Percentiles rank a stretch among this genome's conserved stretches.
Conservation (phyloP, 2,888 invertebrate genomes). For the Prosopocoilus inquinatus region DNA sequence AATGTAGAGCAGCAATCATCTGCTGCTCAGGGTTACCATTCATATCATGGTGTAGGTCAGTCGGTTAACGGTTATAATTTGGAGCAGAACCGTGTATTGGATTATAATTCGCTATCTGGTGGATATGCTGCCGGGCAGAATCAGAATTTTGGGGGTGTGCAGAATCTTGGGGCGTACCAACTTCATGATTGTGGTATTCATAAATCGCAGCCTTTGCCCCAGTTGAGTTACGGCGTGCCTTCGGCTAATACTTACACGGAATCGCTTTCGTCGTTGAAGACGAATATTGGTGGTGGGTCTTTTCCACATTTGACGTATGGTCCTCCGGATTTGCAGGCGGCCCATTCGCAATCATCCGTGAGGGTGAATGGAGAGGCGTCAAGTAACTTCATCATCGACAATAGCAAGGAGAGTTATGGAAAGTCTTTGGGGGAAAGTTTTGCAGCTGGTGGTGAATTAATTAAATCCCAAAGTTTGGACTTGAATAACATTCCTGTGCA, state of each 20-base stretch:
- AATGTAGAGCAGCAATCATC: background rate
- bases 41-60: background rate
- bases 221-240: constrained; percentile 48
- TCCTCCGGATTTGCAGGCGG: constrained; percentile 45
- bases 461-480: constrained; percentile 47
- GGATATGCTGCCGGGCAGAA: constrained; percentile 13
- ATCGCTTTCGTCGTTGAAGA: constrained; percentile 55
- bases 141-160: constrained; percentile 16
- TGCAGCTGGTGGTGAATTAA: constrained; percentile 43
- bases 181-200: constrained; percentile 44
- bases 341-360: constrained; percentile 39
- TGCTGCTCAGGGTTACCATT: too few relatives aligned
- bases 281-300: constrained; percentile 51
- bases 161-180: constrained; percentile 17
- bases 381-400: constrained; percentile 26
- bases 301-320: constrained; percentile 41
- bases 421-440: constrained; percentile 44
- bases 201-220: constrained; percentile 40
- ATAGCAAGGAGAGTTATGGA: constrained; percentile 33
- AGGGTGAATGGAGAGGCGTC: constrained; percentile 30
- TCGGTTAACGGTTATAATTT: background rate
- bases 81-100: constrained; percentile 3
- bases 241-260: constrained; percentile 56
- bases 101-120: constrained; percentile 4
- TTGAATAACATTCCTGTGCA: constrained; percentile 55